Evolutionary conservation across 2,888 invertebrate species (phyloP).

Genomic region (Sabatieria punctata): DNA sequence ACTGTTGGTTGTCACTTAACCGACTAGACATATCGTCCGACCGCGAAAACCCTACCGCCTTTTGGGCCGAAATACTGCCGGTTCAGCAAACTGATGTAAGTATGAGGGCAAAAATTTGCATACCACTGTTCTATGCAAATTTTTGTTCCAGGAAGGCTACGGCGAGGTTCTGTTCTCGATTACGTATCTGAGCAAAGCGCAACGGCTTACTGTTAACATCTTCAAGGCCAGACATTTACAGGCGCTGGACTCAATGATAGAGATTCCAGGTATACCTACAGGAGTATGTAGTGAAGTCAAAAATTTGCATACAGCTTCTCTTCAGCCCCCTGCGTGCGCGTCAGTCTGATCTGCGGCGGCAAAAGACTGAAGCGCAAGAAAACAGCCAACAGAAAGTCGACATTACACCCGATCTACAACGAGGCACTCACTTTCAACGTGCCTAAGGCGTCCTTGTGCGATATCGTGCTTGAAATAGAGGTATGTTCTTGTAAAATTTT

Average conservation of each 20-base stretch:
- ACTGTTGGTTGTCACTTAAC: slow-evolving; percentile 23
- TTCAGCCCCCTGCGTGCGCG: not conserved
- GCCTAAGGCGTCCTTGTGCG: slow-evolving; percentile 22
- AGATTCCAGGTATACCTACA: not conserved
- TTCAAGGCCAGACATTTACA: slow-evolving; percentile 42
- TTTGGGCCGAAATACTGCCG: slow-evolving; percentile 30
- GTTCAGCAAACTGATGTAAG: slow-evolving; percentile 2
- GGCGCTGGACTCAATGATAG: slow-evolving; percentile 30
- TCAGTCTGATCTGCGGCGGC: not conserved
- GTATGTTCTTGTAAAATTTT: too few relatives aligned
- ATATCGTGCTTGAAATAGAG: slow-evolving; percentile 22
- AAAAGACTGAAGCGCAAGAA: slow-evolving; percentile 22
- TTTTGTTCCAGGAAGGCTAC: slow-evolving; percentile 33
- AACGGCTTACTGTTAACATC: slow-evolving; percentile 44
- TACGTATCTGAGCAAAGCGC: slow-evolving; percentile 42
- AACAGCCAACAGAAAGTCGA: slow-evolving; percentile 21
- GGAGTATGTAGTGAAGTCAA: too few relatives aligned
- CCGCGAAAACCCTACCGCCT: slow-evolving; percentile 20
- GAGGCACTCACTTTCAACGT: slow-evolving; percentile 25
- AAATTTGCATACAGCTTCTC: too few relatives aligned
- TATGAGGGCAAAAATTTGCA: not conserved
- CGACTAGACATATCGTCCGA: slow-evolving; percentile 18
- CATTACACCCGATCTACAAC: slow-evolving; percentile 23
- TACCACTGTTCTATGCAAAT: not conserved
- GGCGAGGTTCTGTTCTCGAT: slow-evolving; percentile 45